A percentile compares a stretch with the other conserved stretches of the same genome.
phyloP scores from a whole-genome alignment of 2,797 vertebrate species.

The Arnoldichthys spilopterus region DNA sequence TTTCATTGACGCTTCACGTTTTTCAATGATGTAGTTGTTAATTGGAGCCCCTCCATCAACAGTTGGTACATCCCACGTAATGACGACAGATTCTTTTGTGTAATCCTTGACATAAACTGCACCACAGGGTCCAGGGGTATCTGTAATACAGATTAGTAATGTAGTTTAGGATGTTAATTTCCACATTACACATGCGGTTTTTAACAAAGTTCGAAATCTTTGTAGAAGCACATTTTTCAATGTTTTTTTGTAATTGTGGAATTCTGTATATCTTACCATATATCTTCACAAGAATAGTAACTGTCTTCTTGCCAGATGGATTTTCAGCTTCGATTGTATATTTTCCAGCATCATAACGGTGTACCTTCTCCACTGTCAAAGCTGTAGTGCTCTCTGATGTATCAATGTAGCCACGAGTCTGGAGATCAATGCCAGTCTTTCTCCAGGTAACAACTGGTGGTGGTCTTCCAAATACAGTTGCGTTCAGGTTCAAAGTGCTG shows the following conservation, averaged over 20 bases:
- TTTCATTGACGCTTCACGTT: constrained; percentile 96
- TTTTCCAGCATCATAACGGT: constrained; percentile 96
- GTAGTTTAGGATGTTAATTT: not conserved
- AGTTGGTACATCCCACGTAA: constrained; percentile 96
- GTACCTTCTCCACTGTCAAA: constrained; percentile 92
- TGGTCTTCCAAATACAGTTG: constrained; percentile 89
- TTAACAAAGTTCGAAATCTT: not conserved
- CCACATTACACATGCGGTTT: not conserved
- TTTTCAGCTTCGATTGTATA: constrained; percentile 98
- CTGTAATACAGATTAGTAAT: constrained; percentile 67
- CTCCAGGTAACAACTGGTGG: constrained; percentile 90
- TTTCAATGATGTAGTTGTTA: constrained; percentile 96
- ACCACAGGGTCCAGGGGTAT: constrained; percentile 94
- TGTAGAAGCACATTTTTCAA: too few species aligned
- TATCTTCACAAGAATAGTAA: constrained; percentile 92
- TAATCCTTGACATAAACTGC: constrained; percentile 94
- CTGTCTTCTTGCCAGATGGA: constrained; percentile 94
- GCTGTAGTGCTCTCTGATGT: constrained; percentile 90
- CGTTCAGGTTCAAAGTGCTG: constrained; percentile 88
- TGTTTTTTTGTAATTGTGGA: too few species aligned
- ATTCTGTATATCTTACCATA: constrained; percentile 82
- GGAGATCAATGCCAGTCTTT: constrained; percentile 91
- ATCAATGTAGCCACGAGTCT: constrained; percentile 91
- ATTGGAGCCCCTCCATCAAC: constrained; percentile 94
- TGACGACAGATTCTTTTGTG: constrained; percentile 95